Percentiles rank a stretch among this genome's conserved stretches.
Evolutionary conservation across 2,797 vertebrate genomes (phyloP).

Genomic region (Onychomys arenicola): DNA sequence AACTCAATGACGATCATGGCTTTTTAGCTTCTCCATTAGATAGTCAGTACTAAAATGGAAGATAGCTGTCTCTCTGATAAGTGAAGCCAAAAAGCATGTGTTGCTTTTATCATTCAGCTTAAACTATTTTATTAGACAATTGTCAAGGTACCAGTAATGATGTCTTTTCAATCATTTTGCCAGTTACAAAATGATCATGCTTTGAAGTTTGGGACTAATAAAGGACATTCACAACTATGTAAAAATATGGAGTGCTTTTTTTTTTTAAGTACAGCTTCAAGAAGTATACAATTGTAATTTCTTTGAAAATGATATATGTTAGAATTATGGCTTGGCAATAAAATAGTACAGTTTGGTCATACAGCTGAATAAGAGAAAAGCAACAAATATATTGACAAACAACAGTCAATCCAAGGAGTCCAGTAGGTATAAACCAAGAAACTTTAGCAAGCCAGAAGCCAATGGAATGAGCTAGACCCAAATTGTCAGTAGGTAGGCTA

Average conservation of each 20-base stretch:
- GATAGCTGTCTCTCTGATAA: neutral
- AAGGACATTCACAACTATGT: neutral
- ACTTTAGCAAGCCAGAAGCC: neutral
- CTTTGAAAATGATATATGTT: neutral
- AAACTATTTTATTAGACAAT: neutral
- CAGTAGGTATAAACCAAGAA: neutral
- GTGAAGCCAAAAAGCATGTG: neutral
- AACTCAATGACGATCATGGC: neutral
- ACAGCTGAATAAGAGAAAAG: neutral
- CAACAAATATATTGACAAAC: neutral
- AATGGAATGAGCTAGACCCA: neutral
- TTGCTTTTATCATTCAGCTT: neutral
- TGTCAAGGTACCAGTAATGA: neutral
- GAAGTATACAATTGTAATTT: neutral
- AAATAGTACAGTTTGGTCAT: neutral
- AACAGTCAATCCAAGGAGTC: neutral
- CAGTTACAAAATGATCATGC: neutral
- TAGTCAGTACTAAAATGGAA: slow-evolving; percentile 7
- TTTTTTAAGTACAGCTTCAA: neutral
- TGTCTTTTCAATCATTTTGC: neutral
- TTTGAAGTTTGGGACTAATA: slow-evolving; percentile 21
- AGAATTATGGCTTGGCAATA: neutral
- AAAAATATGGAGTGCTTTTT: neutral
- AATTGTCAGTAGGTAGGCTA: neutral
- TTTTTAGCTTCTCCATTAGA: slow-evolving; percentile 19